These are phyloP conservation scores for Tetramorium bicarinatum DNA, from an alignment of 2,888 invertebrate species.

Conservation along the genomic window DNA sequence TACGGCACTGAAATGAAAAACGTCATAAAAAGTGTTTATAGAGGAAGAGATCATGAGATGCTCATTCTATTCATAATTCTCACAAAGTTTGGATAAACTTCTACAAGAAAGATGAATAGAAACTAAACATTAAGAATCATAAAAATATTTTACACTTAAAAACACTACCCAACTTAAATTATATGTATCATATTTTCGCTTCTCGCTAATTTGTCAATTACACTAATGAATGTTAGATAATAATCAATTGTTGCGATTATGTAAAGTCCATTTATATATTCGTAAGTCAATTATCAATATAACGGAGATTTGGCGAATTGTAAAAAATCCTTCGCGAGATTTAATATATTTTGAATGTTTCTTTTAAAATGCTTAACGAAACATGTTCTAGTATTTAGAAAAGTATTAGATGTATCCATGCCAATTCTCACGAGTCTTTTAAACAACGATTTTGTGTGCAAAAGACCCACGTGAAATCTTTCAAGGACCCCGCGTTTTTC, in stretches of 20 bases:
- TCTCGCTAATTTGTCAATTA: neutral
- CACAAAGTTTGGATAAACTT: neutral
- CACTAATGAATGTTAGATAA: neutral
- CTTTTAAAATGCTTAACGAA: neutral
- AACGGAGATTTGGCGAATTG: neutral
- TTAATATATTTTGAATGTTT: neutral
- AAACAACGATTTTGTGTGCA: neutral
- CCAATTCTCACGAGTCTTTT: too few relatives aligned
- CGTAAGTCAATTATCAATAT: neutral
- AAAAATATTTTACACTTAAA: neutral
- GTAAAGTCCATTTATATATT: neutral
- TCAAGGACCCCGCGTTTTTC: conserved; percentile 54
- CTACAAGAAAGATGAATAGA: neutral
- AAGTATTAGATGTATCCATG: neutral
- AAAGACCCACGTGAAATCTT: neutral
- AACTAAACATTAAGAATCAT: conserved; percentile 7
- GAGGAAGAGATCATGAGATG: neutral
- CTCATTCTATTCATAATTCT: neutral
- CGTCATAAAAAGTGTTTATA: neutral
- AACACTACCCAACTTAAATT: neutral
- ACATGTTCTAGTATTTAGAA: neutral
- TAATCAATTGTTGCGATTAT: neutral
- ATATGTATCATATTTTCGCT: neutral
- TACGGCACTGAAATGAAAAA: neutral
- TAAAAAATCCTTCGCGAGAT: neutral